These are phyloP conservation scores for Seira musarum DNA, from an alignment of 2,888 invertebrate species.

Conservation along the genomic window DNA sequence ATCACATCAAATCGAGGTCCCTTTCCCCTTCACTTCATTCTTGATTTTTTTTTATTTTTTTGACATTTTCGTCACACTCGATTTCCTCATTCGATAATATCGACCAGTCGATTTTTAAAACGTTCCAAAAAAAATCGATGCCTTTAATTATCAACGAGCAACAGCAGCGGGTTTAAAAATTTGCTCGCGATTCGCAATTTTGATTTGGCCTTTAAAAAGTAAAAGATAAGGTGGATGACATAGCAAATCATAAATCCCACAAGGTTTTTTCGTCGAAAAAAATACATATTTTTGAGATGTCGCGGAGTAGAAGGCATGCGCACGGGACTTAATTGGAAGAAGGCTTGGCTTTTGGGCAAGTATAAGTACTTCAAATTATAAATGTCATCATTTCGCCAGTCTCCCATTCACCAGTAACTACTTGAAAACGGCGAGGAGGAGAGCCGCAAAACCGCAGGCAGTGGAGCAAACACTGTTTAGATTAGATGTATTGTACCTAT, in stretches of 20 bases:
- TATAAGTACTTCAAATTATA: conserved; percentile 22
- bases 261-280: no score
- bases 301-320: not conserved
- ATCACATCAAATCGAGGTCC: not conserved
- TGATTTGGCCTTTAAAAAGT: not conserved
- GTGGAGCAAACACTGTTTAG: conserved; percentile 24
- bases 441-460: conserved; percentile 32
- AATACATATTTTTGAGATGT: not conserved
- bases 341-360: conserved; percentile 33
- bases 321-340: conserved; percentile 38
- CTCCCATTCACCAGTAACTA: conserved; percentile 27
- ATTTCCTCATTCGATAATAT: not conserved
- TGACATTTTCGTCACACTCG: not conserved
- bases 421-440: not conserved
- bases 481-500: conserved; percentile 1
- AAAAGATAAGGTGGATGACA: conserved; percentile 31
- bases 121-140: not conserved
- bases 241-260: not conserved
- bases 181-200: not conserved
- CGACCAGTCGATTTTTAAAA: not conserved
- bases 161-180: not conserved
- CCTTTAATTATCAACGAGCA: no score
- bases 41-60: not conserved
- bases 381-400: conserved; percentile 9
- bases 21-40: conserved; percentile 21